These are phyloP conservation scores for Motacilla tschutschensis DNA, from an alignment of 2,113 vertebrate genomes.

Conservation along the genomic window DNA sequence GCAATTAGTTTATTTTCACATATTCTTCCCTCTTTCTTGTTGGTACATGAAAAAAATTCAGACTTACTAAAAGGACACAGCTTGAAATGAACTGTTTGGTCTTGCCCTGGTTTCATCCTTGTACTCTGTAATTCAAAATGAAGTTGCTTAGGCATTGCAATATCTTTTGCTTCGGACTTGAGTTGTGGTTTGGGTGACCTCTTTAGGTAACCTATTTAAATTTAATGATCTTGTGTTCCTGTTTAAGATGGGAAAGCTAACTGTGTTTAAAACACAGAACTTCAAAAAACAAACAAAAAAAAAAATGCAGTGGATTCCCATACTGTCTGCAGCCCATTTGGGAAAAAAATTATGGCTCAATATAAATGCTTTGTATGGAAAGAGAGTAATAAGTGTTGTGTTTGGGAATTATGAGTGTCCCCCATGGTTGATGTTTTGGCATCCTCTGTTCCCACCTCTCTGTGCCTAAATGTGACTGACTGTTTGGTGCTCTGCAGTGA, in stretches of 20 bases:
- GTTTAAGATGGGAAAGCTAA: background rate
- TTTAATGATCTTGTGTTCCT: background rate
- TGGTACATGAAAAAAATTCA: background rate
- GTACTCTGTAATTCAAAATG: background rate
- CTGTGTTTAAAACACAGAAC: background rate
- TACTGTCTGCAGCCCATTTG: background rate
- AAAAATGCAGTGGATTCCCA: background rate
- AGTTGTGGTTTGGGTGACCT: background rate
- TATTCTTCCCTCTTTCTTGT: background rate
- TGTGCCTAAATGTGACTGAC: accelerated
- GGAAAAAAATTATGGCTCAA: background rate
- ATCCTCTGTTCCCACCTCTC: background rate
- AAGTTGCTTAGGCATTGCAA: background rate
- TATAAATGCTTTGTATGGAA: background rate
- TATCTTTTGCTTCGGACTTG: background rate
- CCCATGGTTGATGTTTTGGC: accelerated
- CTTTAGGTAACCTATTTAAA: background rate
- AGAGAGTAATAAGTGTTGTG: background rate
- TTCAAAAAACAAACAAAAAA: background rate
- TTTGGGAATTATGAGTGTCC: background rate
- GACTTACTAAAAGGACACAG: background rate
- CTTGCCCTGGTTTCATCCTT: background rate
- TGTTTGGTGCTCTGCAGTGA: background rate
- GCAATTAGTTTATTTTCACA: background rate
- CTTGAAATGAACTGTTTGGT: background rate